phyloP scores from a whole-genome alignment of 2,888 invertebrate genomes.

The Cryptosula pallasiana region DNA sequence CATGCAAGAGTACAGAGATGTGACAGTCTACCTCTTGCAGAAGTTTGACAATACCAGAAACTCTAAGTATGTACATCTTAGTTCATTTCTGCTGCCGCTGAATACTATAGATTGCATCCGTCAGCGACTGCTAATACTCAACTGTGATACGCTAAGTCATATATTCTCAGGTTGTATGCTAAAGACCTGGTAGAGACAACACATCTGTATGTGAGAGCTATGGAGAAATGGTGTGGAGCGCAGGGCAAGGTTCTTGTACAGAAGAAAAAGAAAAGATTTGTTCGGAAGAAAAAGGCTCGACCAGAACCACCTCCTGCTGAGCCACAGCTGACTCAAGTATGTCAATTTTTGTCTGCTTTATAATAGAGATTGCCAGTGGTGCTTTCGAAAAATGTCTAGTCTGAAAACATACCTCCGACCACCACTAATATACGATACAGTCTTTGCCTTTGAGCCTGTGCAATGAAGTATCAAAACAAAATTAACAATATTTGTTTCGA shows the following conservation, averaged over 20 bases:
- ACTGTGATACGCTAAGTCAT: not conserved
- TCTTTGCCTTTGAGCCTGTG: too few relatives aligned
- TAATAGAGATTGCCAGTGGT: not conserved
- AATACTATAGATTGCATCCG: too few relatives aligned
- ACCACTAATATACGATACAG: too few relatives aligned
- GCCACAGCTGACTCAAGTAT: slow-evolving; percentile 22
- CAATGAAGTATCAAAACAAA: too few relatives aligned
- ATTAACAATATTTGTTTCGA: too few relatives aligned
- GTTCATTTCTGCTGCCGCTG: too few relatives aligned
- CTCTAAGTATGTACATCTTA: slow-evolving; percentile 69
- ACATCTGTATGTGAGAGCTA: slow-evolving; percentile 84
- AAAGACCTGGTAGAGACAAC: slow-evolving; percentile 82
- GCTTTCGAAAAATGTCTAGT: too few relatives aligned
- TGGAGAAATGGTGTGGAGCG: slow-evolving; percentile 63
- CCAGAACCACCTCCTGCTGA: slow-evolving; percentile 32
- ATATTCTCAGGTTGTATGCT: slow-evolving; percentile 65
- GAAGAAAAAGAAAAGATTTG: slow-evolving; percentile 39
- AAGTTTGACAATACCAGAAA: slow-evolving; percentile 79
- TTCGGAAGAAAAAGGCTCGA: slow-evolving; percentile 57
- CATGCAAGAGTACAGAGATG: slow-evolving; percentile 87
- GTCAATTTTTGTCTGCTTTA: not conserved
- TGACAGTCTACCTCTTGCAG: slow-evolving; percentile 72
- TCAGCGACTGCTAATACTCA: too few relatives aligned
- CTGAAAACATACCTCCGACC: too few relatives aligned
- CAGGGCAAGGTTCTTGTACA: slow-evolving; percentile 45